phyloP scores from a whole-genome alignment of 92 coral and sea anemone species.

The Actinernus sp. region DNA sequence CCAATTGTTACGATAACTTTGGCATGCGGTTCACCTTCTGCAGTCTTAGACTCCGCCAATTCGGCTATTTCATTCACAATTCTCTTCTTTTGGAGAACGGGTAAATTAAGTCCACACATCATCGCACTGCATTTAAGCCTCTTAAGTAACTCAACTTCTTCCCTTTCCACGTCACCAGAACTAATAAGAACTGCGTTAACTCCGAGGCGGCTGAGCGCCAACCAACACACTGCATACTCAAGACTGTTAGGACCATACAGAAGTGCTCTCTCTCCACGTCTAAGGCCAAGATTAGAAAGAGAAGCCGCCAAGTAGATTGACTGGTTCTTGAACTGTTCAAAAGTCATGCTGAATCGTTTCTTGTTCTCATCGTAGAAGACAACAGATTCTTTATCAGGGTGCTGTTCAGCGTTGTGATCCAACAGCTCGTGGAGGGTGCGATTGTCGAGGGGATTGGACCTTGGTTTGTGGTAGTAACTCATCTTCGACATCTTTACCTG shows the following conservation, averaged over 20 bases:
- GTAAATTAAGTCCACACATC: conserved; percentile 4
- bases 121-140: conserved; percentile 21
- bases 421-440: conserved; percentile 8
- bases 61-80: not conserved
- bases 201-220: conserved; percentile 24
- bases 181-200: conserved; percentile 8
- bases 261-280: conserved; percentile 17
- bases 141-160: conserved; percentile 4
- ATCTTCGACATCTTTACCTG: no score
- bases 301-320: conserved; percentile 16
- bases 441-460: conserved; percentile 20
- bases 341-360: conserved; percentile 1
- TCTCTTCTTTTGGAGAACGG: not conserved
- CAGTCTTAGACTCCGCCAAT: not conserved
- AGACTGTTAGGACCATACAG: conserved; percentile 11
- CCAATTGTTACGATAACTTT: conserved; percentile 4
- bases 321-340: conserved; percentile 4
- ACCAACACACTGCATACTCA: conserved; percentile 22
- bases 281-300: conserved; percentile 7
- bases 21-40: not conserved
- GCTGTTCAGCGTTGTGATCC: conserved; percentile 2
- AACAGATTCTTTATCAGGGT: conserved; percentile 14
- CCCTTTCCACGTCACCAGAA: conserved; percentile 6
- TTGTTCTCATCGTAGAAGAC: conserved; percentile 10
- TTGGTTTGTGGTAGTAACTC: conserved; percentile 36